phyloP scores from a whole-genome alignment of 2,113 vertebrate species.

The Scopus umbretta region DNA sequence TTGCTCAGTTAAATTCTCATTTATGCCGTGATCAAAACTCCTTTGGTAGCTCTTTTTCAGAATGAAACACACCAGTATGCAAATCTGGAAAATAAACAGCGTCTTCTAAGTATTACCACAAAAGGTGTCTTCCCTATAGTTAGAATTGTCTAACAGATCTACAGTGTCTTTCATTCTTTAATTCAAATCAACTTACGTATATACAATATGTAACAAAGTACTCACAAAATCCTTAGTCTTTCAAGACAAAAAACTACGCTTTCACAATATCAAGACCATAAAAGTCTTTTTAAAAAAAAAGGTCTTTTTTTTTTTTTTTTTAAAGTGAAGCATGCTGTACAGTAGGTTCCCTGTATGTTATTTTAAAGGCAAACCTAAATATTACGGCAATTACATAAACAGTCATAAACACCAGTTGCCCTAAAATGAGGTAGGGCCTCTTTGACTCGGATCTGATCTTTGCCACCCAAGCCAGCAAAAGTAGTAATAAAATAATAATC shows the following conservation, averaged over 20 bases:
- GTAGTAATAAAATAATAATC: background rate
- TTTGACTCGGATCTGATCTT: conserved; percentile 7
- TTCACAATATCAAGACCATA: conserved; percentile 17
- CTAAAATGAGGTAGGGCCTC: conserved; percentile 44
- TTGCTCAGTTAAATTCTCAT: conserved; percentile 54
- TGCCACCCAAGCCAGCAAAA: conserved; percentile 36
- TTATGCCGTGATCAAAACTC: conserved; percentile 62
- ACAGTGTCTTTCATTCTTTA: conserved; percentile 1
- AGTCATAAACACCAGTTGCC: conserved; percentile 35
- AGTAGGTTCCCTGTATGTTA: conserved; percentile 23
- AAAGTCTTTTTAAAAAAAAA: background rate
- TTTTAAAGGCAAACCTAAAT: conserved; percentile 60
- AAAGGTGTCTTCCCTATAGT: conserved; percentile 37
- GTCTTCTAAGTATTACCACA: conserved; percentile 44
- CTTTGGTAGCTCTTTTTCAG: conserved; percentile 71
- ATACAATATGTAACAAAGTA: conserved; percentile 61
- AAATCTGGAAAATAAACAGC: conserved; percentile 56
- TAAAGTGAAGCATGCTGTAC: conserved; percentile 25
- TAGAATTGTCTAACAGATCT: background rate
- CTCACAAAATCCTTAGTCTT: conserved; percentile 56
- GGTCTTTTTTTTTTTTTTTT: background rate
- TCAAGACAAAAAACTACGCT: conserved; percentile 51
- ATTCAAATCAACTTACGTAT: conserved; percentile 24
- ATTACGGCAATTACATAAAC: conserved; percentile 28
- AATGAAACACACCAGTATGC: conserved; percentile 59